These are phyloP conservation scores for Hirtodrosophila duncani DNA, from an alignment of 2,888 invertebrate species.

Conservation along the genomic window DNA sequence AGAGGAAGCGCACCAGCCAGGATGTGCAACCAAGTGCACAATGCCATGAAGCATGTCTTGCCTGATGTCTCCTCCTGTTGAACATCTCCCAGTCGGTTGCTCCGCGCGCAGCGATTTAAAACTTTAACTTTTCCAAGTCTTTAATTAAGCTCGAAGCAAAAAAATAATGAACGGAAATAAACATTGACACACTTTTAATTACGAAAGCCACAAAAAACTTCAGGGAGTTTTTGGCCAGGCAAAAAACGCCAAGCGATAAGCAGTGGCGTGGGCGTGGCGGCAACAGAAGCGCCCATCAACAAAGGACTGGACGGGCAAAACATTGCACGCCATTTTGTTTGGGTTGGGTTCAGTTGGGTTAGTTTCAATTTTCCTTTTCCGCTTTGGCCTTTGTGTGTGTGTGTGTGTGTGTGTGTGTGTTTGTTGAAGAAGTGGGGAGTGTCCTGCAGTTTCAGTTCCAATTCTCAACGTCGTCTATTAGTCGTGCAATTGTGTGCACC, in stretches of 20 bases:
- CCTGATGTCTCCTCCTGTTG: background rate
- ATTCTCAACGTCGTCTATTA: slow-evolving; percentile 43
- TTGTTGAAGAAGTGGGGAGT: slow-evolving; percentile 33
- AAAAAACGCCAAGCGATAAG: slow-evolving; percentile 17
- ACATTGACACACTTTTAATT: slow-evolving; percentile 77
- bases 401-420: slow-evolving; percentile 13
- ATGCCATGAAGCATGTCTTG: too few relatives aligned
- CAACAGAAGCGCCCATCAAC: slow-evolving; percentile 15
- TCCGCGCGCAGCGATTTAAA: too few relatives aligned
- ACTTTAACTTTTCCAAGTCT: slow-evolving; percentile 7
- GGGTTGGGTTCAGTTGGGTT: slow-evolving; percentile 71
- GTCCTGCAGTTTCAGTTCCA: slow-evolving; percentile 26
- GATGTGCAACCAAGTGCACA: slow-evolving; percentile 33
- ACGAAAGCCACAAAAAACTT: slow-evolving; percentile 36
- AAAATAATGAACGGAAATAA: slow-evolving; percentile 69
- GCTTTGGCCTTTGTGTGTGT: slow-evolving; percentile 8
- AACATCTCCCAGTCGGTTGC: too few relatives aligned
- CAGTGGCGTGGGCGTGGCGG: slow-evolving; percentile 55
- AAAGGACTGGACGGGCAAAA: background rate
- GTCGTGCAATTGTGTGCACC: slow-evolving; percentile 42
- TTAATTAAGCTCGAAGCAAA: slow-evolving; percentile 38
- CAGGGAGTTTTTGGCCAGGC: background rate
- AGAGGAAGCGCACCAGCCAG: slow-evolving; percentile 5
- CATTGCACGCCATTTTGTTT: slow-evolving; percentile 47
- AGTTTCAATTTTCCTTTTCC: slow-evolving; percentile 69